Evolutionary conservation across 2,113 vertebrate species (phyloP).

Genomic region (Ceyx melanurus): DNA sequence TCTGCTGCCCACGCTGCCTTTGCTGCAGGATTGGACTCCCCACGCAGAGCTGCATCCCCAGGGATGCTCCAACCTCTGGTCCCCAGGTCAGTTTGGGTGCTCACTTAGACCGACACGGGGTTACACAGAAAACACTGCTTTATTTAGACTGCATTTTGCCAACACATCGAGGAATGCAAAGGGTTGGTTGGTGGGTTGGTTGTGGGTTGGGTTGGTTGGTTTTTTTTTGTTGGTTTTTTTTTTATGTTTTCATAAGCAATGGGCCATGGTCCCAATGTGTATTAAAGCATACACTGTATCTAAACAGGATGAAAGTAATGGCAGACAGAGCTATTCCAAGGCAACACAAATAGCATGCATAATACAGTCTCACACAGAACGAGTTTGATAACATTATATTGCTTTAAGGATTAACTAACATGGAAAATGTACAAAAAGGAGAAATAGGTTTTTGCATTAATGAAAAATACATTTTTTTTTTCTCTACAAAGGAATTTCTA

Average conservation of each 20-base stretch:
- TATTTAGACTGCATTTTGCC: constrained; percentile 95
- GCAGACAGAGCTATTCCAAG: constrained; percentile 86
- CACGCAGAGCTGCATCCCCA: not conserved
- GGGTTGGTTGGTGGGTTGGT: not conserved
- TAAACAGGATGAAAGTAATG: constrained; percentile 76
- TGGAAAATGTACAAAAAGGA: constrained; percentile 99
- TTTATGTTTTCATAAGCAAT: constrained; percentile 54
- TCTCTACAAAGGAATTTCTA: constrained; percentile 99
- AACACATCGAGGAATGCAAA: constrained; percentile 87
- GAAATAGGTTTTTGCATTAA: constrained; percentile 99
- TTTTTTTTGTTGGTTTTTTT: not conserved
- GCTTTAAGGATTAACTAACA: constrained; percentile 95
- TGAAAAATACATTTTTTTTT: constrained; percentile 96
- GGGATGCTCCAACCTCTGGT: not conserved
- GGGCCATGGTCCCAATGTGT: constrained; percentile 74
- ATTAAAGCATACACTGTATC: constrained; percentile 76
- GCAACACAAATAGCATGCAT: constrained; percentile 94
- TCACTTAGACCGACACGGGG: not conserved
- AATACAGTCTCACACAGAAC: constrained; percentile 88
- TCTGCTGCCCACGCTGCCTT: too few relatives aligned
- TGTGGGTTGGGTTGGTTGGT: not conserved
- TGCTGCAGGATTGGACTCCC: not conserved
- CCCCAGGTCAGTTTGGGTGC: not conserved
- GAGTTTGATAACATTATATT: constrained; percentile 89
- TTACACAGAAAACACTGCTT: constrained; percentile 97